Evolutionary conservation across 2,888 invertebrate genomes (phyloP).

Genomic region (Mactromeris polynyma): DNA sequence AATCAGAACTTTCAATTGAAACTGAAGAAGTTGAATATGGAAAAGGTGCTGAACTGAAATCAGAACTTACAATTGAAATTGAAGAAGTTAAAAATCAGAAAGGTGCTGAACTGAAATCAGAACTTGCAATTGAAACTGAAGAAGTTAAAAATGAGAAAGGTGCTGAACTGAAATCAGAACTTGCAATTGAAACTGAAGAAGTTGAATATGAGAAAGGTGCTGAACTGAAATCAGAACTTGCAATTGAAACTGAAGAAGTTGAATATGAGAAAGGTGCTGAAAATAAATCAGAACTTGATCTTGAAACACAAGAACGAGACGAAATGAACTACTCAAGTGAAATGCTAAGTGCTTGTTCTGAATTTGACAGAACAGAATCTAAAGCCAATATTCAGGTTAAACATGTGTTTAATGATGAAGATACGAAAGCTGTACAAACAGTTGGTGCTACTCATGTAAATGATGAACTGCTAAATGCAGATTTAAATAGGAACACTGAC

Average conservation of each 20-base stretch:
- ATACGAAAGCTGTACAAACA: neutral
- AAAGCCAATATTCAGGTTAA: no score
- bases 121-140: neutral
- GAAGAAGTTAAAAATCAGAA: neutral
- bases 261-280: no score
- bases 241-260: neutral
- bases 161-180: neutral
- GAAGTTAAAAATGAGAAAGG: neutral
- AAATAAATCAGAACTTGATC: neutral
- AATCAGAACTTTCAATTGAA: no score
- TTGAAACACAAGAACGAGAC: neutral
- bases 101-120: neutral
- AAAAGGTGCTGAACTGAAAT: neutral
- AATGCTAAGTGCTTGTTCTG: slow-evolving; percentile 3
- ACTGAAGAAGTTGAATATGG: neutral
- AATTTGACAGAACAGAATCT: neutral
- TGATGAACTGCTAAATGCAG: neutral
- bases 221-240: neutral
- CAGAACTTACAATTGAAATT: no score
- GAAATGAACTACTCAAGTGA: neutral
- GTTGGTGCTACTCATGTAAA: neutral
- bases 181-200: neutral
- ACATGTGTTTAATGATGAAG: neutral
- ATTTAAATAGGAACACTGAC: neutral
- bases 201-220: neutral